Percentiles rank a stretch among this genome's conserved stretches.
Evolutionary conservation across 2,888 invertebrate species (phyloP).

Genomic region (Ariolimax columbianus): DNA sequence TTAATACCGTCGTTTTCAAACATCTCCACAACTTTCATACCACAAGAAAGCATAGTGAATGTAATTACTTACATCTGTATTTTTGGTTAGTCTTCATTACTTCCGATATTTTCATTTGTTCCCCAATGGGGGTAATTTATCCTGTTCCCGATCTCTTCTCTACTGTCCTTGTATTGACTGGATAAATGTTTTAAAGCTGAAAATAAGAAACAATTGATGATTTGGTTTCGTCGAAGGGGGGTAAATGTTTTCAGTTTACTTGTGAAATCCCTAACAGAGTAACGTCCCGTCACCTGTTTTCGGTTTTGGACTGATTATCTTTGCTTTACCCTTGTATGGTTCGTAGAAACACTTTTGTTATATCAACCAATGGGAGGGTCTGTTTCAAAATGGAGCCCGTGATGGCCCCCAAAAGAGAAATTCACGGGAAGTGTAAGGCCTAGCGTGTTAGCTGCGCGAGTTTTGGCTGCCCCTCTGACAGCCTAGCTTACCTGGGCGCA

Average conservation of each 20-base stretch:
- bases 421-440: not conserved
- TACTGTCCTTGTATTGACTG: too few relatives aligned
- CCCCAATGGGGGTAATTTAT: too few relatives aligned
- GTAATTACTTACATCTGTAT: too few relatives aligned
- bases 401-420: not conserved
- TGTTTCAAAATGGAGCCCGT: not conserved
- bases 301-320: not conserved
- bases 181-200: too few relatives aligned
- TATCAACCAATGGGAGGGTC: not conserved
- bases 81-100: too few relatives aligned
- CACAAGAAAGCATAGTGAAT: too few relatives aligned
- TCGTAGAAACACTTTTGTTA: not conserved
- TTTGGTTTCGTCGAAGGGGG: too few relatives aligned
- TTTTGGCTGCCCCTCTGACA: conserved; percentile 23
- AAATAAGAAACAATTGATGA: too few relatives aligned
- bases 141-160: too few relatives aligned
- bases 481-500: conserved; percentile 3
- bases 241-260: not conserved
- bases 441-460: conserved; percentile 18
- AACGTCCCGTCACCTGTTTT: not conserved
- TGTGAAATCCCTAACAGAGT: not conserved
- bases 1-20: too few relatives aligned
- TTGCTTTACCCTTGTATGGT: not conserved
- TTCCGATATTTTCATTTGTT: too few relatives aligned
- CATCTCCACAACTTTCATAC: too few relatives aligned